Base-by-base conservation (phyloP, 2,888 invertebrate genomes). In the Nomada ruficornis region DNA sequence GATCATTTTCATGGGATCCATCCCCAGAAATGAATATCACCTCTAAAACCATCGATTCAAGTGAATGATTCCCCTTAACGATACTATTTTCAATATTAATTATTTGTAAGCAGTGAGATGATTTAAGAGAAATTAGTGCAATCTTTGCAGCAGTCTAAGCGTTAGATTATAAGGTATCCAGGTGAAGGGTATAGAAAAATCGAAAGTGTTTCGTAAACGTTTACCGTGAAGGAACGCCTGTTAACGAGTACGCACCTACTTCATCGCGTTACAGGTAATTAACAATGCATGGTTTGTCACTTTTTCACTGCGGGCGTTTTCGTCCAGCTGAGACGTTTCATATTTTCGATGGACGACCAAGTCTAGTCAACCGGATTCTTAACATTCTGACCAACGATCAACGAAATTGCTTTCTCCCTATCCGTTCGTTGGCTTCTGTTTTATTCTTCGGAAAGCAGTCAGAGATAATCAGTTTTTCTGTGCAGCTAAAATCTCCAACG, bases 371-470 rank as follows among this genome's bases (percentile, higher is more conserved):
- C 59, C 50, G 69, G 60, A 52, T 69, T 77, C 71, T 86, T 86
- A 63, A 87, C 75, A 86, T 86, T 86, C 87, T 65, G 63, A 10
- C 65, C 85, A 52, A 82, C 87, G 80, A 78, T 57, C 77, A 59
- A 64, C 82, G 80, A 82, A 77, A 79, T 78, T 80, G 80, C 86
- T 86, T 86, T 87, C 86, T 86, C 82, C 68, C 59, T 74, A 64
- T 68, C 55, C 70, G 29, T 63, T 57, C 77, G 64, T 75, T 26
- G 50, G 50, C 42, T 77, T 59, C 52, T 55, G 67, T 70, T 26
- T 69, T 57, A 63, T 62, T 75, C 76, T 54, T 65, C 20, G 63
- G 42, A 65, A 69, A 72, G 44, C 54, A 44, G 36, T 2, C 23
- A 15, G 10, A 50, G 47, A 76, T 80, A 85, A 83, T 69, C 74